Evolutionary conservation across 1,140 invertebrate species (phyloP).

Genomic region (Zaprionus taronus): DNA sequence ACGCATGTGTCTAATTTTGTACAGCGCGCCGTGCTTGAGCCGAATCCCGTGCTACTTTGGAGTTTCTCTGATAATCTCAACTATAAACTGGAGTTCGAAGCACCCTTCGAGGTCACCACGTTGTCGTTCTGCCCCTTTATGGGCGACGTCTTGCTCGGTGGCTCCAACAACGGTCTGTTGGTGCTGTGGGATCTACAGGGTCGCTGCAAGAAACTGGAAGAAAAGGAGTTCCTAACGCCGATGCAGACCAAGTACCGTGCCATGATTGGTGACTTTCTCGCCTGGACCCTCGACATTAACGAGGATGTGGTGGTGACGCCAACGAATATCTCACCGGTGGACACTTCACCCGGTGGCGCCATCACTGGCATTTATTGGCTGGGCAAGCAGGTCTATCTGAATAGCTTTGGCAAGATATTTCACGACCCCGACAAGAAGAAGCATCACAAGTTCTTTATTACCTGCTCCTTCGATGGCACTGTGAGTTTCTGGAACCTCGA

Average conservation of each 20-base stretch:
- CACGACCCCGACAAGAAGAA: slow-evolving; percentile 76
- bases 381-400: slow-evolving; percentile 86
- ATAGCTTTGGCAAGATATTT: slow-evolving; percentile 86
- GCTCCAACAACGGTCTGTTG: slow-evolving; percentile 90
- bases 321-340: slow-evolving; percentile 87
- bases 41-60: slow-evolving; percentile 90
- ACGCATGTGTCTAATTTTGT: slow-evolving; percentile 70
- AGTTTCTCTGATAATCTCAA: slow-evolving; percentile 88
- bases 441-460: slow-evolving; percentile 87
- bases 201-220: slow-evolving; percentile 88
- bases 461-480: slow-evolving; percentile 88
- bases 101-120: slow-evolving; percentile 87
- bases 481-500: slow-evolving; percentile 90
- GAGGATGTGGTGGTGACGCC: slow-evolving; percentile 86
- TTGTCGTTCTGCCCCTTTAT: slow-evolving; percentile 89
- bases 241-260: slow-evolving; percentile 87
- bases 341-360: slow-evolving; percentile 87
- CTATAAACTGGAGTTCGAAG: slow-evolving; percentile 89
- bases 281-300: slow-evolving; percentile 88
- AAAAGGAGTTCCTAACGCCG: slow-evolving; percentile 87
- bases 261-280: slow-evolving; percentile 87
- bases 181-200: slow-evolving; percentile 90
- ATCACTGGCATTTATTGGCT: slow-evolving; percentile 89
- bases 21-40: slow-evolving; percentile 84
- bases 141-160: slow-evolving; percentile 89